Conservation (phyloP, 92 coral and sea anemone genomes). For the Umimayanthus kanabou region DNA sequence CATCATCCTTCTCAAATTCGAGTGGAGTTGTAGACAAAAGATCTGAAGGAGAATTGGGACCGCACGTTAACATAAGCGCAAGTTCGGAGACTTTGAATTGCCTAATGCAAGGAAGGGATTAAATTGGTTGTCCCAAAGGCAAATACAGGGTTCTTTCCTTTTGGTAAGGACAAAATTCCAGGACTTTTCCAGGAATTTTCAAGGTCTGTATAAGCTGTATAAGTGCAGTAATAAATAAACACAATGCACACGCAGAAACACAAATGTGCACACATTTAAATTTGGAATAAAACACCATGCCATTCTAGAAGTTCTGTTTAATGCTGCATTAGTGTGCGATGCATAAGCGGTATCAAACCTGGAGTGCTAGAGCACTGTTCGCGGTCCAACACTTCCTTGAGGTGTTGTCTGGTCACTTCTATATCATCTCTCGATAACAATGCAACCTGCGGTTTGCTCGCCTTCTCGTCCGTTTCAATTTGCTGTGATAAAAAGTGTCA, state of each 20-base stretch:
- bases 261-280: neutral
- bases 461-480: constrained; percentile 52
- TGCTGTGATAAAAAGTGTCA: constrained; percentile 22
- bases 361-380: constrained; percentile 9
- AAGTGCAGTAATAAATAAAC: neutral
- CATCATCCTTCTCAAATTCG: constrained; percentile 95
- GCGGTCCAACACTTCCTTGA: constrained; percentile 29
- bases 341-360: neutral
- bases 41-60: constrained; percentile 35
- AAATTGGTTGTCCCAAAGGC: neutral
- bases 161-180: too few relatives aligned
- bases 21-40: constrained; percentile 54
- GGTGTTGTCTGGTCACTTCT: constrained; percentile 48
- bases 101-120: neutral
- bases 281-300: neutral
- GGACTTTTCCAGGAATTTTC: too few relatives aligned
- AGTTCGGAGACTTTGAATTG: too few relatives aligned
- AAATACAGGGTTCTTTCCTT: neutral
- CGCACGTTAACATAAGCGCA: neutral
- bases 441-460: constrained; percentile 35
- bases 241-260: neutral
- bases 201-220: neutral
- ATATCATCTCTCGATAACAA: constrained; percentile 47
- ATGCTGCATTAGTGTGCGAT: neutral
- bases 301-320: too few relatives aligned